Conservation (phyloP, 2,888 invertebrate genomes). For the Drosophila paramelanica region DNA sequence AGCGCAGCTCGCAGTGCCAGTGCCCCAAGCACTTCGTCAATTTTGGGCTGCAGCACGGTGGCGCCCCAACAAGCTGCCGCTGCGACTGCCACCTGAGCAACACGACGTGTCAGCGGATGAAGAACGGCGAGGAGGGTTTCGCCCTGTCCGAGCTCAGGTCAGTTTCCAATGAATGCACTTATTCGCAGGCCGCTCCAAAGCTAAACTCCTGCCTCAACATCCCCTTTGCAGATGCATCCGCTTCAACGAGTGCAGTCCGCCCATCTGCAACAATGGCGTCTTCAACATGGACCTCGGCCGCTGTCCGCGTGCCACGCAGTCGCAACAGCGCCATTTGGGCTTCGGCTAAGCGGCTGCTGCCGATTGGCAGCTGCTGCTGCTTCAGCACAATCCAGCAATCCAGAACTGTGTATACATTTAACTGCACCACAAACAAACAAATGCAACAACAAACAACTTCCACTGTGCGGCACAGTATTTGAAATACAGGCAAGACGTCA, state of each 20-base stretch:
- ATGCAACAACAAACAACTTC: background rate
- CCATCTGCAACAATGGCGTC: conserved; percentile 81
- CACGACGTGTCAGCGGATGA: conserved; percentile 87
- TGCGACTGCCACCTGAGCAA: conserved; percentile 89
- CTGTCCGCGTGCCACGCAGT: conserved; percentile 75
- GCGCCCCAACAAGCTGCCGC: conserved; percentile 84
- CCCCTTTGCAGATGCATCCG: conserved; percentile 71
- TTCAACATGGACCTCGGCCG: conserved; percentile 81
- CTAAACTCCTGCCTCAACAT: background rate
- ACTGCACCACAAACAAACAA: conserved; percentile 29
- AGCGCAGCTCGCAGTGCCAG: conserved; percentile 56
- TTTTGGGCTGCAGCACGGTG: conserved; percentile 64
- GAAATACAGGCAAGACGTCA: too few species aligned
- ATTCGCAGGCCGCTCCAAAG: background rate
- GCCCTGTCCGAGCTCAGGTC: conserved; percentile 88
- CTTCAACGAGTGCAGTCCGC: conserved; percentile 77
- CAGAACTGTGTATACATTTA: conserved; percentile 68
- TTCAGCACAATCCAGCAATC: conserved; percentile 45
- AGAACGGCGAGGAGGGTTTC: conserved; percentile 88
- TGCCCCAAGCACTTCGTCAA: conserved; percentile 84
- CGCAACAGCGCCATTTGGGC: conserved; percentile 54
- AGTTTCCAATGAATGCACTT: conserved; percentile 14
- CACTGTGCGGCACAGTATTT: too few species aligned
- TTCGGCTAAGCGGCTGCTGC: conserved; percentile 62
- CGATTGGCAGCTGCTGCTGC: conserved; percentile 21